These are phyloP conservation scores for Semibalanus balanoides DNA, from an alignment of 1,140 invertebrate genomes.

Conservation along the genomic window DNA sequence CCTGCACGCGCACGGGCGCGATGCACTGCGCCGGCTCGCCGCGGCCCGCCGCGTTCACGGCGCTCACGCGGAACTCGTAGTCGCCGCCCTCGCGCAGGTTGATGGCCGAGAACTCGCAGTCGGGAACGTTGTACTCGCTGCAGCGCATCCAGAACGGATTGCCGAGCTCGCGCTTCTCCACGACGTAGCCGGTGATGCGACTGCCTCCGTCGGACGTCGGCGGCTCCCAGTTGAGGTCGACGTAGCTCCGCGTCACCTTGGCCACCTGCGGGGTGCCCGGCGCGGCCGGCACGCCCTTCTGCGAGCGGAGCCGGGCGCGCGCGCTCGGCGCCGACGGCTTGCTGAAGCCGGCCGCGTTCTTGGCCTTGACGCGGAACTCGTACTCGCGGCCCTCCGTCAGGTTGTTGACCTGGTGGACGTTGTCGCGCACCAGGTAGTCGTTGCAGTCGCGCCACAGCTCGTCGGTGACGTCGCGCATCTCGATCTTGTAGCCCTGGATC, in stretches of 20 bases:
- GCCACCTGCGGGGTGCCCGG: slow-evolving; percentile 66
- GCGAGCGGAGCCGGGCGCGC: slow-evolving; percentile 66
- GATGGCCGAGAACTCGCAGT: slow-evolving; percentile 61
- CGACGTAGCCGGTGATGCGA: slow-evolving; percentile 71
- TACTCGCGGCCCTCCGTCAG: slow-evolving; percentile 78
- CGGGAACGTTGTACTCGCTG: slow-evolving; percentile 73
- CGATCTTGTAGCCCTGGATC: slow-evolving; percentile 71
- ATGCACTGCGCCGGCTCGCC: slow-evolving; percentile 74
- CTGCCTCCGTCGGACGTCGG: slow-evolving; percentile 65
- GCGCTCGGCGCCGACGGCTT: slow-evolving; percentile 70
- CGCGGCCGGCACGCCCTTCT: slow-evolving; percentile 60
- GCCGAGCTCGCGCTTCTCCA: slow-evolving; percentile 78
- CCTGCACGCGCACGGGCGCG: slow-evolving; percentile 69
- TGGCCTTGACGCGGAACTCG: slow-evolving; percentile 86
- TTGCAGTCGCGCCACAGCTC: slow-evolving; percentile 70
- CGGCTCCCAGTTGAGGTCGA: slow-evolving; percentile 74
- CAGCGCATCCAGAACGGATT: slow-evolving; percentile 65
- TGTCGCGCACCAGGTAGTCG: slow-evolving; percentile 79
- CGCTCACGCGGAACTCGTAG: slow-evolving; percentile 84
- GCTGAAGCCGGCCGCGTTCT: slow-evolving; percentile 90
- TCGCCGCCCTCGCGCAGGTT: slow-evolving; percentile 69
- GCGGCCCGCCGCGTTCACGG: slow-evolving; percentile 64
- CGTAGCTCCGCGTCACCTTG: slow-evolving; percentile 71
- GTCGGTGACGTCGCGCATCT: slow-evolving; percentile 50
- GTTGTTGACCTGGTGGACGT: slow-evolving; percentile 65